A percentile compares a stretch with the other conserved stretches of the same genome.
Conservation (phyloP, 2,113 vertebrate species). For the Martes martes region DNA sequence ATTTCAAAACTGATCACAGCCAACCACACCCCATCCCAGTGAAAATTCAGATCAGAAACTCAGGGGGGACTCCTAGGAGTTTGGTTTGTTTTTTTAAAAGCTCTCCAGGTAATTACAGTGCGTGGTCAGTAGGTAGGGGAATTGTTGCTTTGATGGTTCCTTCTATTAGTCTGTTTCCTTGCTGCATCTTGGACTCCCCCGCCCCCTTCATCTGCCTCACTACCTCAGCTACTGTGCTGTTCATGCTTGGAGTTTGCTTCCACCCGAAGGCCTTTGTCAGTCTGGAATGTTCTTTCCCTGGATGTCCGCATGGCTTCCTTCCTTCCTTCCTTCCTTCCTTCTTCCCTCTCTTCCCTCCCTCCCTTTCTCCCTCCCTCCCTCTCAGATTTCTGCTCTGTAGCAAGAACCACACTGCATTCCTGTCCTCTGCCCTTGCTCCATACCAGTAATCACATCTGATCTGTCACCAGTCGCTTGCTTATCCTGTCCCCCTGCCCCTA, state of each 20-base stretch:
- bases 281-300: background rate
- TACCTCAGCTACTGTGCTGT: background rate
- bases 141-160: background rate
- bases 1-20: background rate
- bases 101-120: background rate
- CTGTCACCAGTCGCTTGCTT: background rate
- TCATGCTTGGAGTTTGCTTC: accelerated
- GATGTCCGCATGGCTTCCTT: accelerated
- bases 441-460: background rate
- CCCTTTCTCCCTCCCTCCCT: background rate
- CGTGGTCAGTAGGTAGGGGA: background rate
- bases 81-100: background rate
- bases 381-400: background rate
- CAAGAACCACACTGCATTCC: background rate
- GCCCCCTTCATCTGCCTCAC: no score
- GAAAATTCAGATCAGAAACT: background rate
- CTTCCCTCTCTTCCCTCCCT: background rate
- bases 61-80: background rate
- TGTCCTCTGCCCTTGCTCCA: background rate
- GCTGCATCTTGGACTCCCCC: no score
- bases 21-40: background rate
- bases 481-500: background rate
- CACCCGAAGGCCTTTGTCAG: accelerated
- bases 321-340: no score
- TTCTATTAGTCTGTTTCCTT: background rate